phyloP scores from a whole-genome alignment of 2,888 invertebrate genomes.

The Epiblema foenella region DNA sequence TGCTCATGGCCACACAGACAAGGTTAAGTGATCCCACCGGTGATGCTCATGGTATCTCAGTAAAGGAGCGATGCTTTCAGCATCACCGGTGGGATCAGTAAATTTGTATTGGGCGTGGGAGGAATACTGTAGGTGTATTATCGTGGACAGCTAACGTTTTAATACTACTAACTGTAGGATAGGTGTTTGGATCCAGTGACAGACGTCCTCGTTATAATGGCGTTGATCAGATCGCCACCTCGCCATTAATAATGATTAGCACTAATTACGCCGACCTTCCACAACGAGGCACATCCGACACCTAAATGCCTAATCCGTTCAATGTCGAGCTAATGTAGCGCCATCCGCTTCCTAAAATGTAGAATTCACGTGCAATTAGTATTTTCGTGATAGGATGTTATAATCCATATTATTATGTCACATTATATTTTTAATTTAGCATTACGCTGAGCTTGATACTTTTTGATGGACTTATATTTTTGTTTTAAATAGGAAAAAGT shows the following conservation, averaged over 20 bases:
- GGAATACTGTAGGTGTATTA: no score
- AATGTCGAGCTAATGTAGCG: slow-evolving; percentile 52
- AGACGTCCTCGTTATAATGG: slow-evolving; percentile 24
- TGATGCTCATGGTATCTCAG: no score
- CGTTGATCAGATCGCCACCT: slow-evolving; percentile 29
- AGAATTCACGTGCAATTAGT: slow-evolving; percentile 33
- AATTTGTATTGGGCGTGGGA: no score
- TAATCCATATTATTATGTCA: neutral
- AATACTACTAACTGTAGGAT: no score
- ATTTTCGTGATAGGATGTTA: slow-evolving; percentile 2
- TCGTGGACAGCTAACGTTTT: no score
- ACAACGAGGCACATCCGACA: slow-evolving; percentile 62
- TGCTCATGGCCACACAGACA: no score
- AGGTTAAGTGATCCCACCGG: no score
- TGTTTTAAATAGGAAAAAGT: no score
- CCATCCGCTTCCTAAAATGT: slow-evolving; percentile 46
- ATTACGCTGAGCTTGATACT: no score
- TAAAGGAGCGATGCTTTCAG: no score
- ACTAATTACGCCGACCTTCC: slow-evolving; percentile 66
- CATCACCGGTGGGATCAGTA: no score
- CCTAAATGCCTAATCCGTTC: slow-evolving; percentile 57
- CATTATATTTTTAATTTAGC: neutral
- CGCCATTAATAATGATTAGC: slow-evolving; percentile 65
- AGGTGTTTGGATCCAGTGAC: slow-evolving; percentile 14
- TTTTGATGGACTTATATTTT: no score